These are phyloP conservation scores for Trichopria drosophilae DNA, from an alignment of 2,888 invertebrate genomes.

Conservation along the genomic window DNA sequence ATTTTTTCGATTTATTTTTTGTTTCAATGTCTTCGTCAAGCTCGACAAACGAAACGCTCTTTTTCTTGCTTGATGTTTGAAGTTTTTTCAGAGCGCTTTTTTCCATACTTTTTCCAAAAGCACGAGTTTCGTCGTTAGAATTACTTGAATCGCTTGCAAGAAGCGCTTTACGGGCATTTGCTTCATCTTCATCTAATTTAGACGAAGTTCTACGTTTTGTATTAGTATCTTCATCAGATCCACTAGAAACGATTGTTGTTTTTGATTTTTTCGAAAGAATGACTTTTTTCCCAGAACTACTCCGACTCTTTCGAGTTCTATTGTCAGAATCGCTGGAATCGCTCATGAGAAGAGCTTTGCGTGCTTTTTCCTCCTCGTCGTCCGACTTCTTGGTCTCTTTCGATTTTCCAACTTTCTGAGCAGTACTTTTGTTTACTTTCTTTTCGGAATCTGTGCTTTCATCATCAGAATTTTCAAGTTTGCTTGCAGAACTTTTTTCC, in stretches of 20 bases:
- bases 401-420: not conserved
- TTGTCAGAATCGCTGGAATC: not conserved
- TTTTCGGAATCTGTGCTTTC: not conserved
- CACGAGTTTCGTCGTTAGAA: not conserved
- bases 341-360: not conserved
- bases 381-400: not conserved
- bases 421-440: not conserved
- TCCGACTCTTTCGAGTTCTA: not conserved
- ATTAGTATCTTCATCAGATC: constrained; percentile 8
- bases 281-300: not conserved
- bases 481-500: not conserved
- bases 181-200: constrained; percentile 6
- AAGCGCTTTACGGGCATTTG: too few species aligned
- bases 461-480: not conserved
- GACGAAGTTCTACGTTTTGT: too few species aligned
- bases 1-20: constrained; percentile 4
- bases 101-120: not conserved
- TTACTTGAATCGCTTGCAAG: too few species aligned
- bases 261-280: not conserved
- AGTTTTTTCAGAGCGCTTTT: not conserved
- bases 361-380: not conserved
- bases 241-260: not conserved
- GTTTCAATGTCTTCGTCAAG: constrained; percentile 5
- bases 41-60: too few species aligned
- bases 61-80: not conserved